Base-by-base conservation (phyloP, 2,113 vertebrate species). In the Patagioenas fasciata region DNA sequence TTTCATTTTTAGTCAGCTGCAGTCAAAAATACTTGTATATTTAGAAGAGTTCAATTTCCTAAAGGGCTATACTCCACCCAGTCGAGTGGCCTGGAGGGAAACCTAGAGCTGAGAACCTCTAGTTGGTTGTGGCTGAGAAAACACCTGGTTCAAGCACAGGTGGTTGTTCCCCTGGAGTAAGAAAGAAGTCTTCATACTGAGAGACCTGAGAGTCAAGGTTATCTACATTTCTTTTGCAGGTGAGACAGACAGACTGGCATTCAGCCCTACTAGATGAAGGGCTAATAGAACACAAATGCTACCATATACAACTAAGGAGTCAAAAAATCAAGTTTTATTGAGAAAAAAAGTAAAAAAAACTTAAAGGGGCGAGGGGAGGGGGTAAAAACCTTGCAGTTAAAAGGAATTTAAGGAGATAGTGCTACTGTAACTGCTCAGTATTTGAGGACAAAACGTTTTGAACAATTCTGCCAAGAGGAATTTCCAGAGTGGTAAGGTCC, bases 1-100 rank as follows among this genome's bases (percentile, higher is more conserved):
- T 88, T 90, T 83, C 28, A 83, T 88, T 92, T 94, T 90, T 90
- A 93, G 88, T 96, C 67, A 94, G 69, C 85, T 48, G 54, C 36
- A 85, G 79, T 77, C 79, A 97, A 88, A 90, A 88, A 90, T 88
- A 74, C 28, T 48, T 81, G 38, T 88, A 81, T 92, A 74, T 86
- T 94, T 88, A 74, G 61, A 88, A 70, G 56, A 88, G 38, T 47
- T 15, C 51, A 56, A 56, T 93, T 94, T 93, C 78, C 67, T 78
- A 48, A 91, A 86, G 60, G 38, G 38, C 75, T 86, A 29, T 95
- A 74, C 60, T 91, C 28, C 53, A 69, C 84, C 60, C 38, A 81
- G 8, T 6, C 44, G 32, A 50, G 34, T 20, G 6, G 53, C 34
- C 47, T 36, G 70, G 24, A 54, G 36, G 71, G 29, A 95, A 31